Evolutionary conservation across 2,797 vertebrate species (phyloP), one percentile per base, ranked within the genome.

Genomic region (Natrix natrix): DNA sequence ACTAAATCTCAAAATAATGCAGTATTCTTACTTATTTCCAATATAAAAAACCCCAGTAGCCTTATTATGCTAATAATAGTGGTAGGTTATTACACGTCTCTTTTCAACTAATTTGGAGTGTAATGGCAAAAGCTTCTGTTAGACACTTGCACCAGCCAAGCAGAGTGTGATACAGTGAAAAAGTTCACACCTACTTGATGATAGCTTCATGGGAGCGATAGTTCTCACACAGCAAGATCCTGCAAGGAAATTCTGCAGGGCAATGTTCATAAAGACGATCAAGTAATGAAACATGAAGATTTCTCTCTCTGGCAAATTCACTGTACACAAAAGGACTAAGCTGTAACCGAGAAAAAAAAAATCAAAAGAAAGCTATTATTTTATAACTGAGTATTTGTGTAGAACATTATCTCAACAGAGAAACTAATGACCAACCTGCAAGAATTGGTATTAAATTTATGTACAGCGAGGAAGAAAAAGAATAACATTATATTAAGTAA

Each of bases 171-270:
- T 93, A 94, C 93, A 94, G 95, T 97, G 95, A 97, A 96, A 97
- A 97, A 97, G 97, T 96, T 98, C 98, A 98, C 98, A 99, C 99
- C 98, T 99, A 99, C 99, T 99, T 99, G 98, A 99, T 99, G 98
- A 99, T 99, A 97, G 99, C 99, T 98, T 99, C 99, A 97, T 99
- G 99, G 95, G 99, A 99, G 97, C 99, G 99, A 98, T 99, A 99
- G 98, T 99, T 99, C 97, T 99, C 99, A 91, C 99, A 99, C 60
- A 99, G 98, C 96, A 99, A 98, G 97, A 99, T 99, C 97, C 99
- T 98, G 95, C 99, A 99, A 0, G 99, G 99, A 97, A 98, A 99
- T 92, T 99, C 99, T 1, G 98, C 97, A 32, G 99, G 99, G 97
- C 99, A 99, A 97, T 99, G 99, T 98, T 99, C 99, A 91, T 99